Evolutionary conservation across 37 sponge, comb jelly and placozoan species (phyloP), one percentile per base, ranked within the genome.

Genomic region (Geodia barretti): DNA sequence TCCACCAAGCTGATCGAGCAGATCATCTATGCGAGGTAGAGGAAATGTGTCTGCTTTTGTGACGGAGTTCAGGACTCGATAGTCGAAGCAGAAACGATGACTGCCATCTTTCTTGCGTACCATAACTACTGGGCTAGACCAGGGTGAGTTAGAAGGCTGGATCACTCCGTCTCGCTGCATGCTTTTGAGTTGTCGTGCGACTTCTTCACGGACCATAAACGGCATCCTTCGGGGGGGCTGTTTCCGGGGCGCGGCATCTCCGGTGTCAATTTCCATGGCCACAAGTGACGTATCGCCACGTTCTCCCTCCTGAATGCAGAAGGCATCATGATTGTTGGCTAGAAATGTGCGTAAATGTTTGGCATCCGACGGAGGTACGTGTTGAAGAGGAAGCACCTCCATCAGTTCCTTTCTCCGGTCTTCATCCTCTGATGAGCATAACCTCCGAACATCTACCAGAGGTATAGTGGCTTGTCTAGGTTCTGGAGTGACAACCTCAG

Each of bases 71-170:
- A 90, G 74, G 33, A 28, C 20, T 19, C 83, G 37, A 33, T 85
- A 90, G 65, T 90, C 86, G 2, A 85, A 62, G 42, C 86, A 90
- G 26, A 86, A 82, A 0, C 88, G 24, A n/a, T 59, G 77, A 58
- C 77, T 47, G 24, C 82, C 83, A 64, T 87, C 88, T 26, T 80
- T 73, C 80, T 90, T 90, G n/a, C 77, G 2, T 37, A 86, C 90
- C 30, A 90, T 47, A 9, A 90, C 90, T n/a, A 85, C 73, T 5
- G 90, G 86, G 60, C 90, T 89, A 21, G 85, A 70, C 85, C 85
- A 89, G 31, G 85, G 85, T 21, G 61, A 60, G 30, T 61, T 74
- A 0, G 84, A 88, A 17, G 90, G 90, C 54, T 75, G 65, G 43
- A 90, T 85, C 11, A 90, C 87, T 1, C 83, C 87, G 30, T 59